Conservation (phyloP, 2,113 vertebrate species). For the Psettodes erumei region DNA sequence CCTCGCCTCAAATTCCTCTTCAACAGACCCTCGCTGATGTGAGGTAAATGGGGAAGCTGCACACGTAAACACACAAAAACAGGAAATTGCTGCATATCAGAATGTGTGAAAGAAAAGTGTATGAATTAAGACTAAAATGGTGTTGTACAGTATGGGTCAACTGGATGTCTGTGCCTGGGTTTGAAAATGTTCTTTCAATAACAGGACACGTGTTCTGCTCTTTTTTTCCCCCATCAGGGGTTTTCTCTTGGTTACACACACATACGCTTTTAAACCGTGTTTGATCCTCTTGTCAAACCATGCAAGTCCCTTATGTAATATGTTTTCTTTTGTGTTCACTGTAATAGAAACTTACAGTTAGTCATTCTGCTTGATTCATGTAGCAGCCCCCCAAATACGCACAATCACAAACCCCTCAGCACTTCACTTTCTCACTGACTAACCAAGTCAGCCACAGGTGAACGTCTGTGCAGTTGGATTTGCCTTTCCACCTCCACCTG, state of each 20-base stretch:
- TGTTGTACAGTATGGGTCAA: background rate
- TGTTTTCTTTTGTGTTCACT: constrained; percentile 29
- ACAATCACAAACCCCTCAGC: background rate
- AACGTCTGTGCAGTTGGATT: constrained; percentile 96
- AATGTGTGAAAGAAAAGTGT: background rate
- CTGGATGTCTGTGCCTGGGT: background rate
- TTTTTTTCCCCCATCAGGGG: constrained; percentile 29
- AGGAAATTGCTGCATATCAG: background rate
- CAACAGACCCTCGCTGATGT: constrained; percentile 97
- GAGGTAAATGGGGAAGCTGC: constrained; percentile 95
- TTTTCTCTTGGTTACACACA: constrained; percentile 24
- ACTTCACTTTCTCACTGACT: constrained; percentile 64
- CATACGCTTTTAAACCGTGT: background rate
- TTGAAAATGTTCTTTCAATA: background rate
- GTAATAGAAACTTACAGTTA: constrained; percentile 18
- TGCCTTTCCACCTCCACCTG: constrained; percentile 96
- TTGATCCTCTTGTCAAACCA: constrained; percentile 20
- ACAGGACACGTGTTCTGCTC: background rate
- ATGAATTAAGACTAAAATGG: background rate
- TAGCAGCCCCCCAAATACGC: background rate
- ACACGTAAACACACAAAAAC: constrained; percentile 27
- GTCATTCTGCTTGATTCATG: background rate
- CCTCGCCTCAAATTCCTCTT: constrained; percentile 93
- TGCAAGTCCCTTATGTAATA: constrained; percentile 23
- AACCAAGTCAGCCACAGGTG: constrained; percentile 95